phyloP scores from a whole-genome alignment of 1,140 invertebrate genomes.

The Neodiprion pinetum region DNA sequence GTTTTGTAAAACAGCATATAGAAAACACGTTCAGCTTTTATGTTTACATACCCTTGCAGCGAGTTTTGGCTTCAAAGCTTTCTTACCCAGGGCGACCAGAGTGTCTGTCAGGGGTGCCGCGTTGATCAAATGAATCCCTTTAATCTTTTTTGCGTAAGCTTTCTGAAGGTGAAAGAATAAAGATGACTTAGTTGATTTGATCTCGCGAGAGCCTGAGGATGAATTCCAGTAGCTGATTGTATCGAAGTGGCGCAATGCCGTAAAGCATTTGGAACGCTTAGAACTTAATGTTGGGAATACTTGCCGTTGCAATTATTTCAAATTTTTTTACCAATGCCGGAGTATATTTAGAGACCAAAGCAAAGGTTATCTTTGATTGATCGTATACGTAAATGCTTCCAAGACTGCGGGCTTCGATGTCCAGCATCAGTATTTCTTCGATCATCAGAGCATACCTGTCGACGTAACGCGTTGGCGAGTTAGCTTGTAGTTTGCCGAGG shows the following conservation, averaged over 20 bases:
- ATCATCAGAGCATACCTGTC: neutral
- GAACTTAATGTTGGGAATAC: neutral
- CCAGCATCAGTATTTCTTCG: neutral
- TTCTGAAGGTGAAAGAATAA: slow-evolving; percentile 62
- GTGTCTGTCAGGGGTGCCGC: slow-evolving; percentile 69
- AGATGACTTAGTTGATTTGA: neutral
- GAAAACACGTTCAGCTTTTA: too few relatives aligned
- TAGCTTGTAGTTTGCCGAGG: too few relatives aligned
- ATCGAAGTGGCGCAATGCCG: too few relatives aligned
- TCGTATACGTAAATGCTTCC: neutral
- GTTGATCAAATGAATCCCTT: slow-evolving; percentile 77
- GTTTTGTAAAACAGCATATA: neutral
- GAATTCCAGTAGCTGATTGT: too few relatives aligned
- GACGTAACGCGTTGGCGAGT: too few relatives aligned
- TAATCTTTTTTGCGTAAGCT: slow-evolving; percentile 75
- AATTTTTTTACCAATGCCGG: neutral
- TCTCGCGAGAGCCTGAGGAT: too few relatives aligned
- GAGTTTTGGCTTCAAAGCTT: slow-evolving; percentile 71
- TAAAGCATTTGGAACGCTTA: too few relatives aligned
- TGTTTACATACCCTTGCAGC: slow-evolving; percentile 59
- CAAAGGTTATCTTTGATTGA: neutral
- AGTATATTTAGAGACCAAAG: neutral
- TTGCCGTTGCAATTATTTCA: neutral
- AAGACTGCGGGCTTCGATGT: neutral
- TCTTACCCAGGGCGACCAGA: slow-evolving; percentile 68